Evolutionary conservation across 2,888 invertebrate species (phyloP).

Genomic region (Nephrotoma flavescens): DNA sequence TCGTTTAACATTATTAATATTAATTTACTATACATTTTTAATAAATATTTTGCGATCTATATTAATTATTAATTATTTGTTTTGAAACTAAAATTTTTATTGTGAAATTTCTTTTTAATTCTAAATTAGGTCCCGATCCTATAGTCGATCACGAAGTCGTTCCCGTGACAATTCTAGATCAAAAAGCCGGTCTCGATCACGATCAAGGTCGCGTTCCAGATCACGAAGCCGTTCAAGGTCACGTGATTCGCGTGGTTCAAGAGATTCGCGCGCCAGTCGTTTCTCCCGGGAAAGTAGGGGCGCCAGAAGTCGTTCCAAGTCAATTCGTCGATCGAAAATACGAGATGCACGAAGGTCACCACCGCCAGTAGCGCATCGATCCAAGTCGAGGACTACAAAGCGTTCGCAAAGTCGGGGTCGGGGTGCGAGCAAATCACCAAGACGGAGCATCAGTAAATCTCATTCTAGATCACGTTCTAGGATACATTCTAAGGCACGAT

Average conservation of each 20-base stretch:
- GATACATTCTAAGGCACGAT: not conserved
- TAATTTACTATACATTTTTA: not conserved
- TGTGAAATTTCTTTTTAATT: not conserved
- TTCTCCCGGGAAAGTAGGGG: not conserved
- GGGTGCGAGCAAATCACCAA: constrained; percentile 11
- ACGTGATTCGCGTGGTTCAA: not conserved
- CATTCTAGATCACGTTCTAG: constrained; percentile 1
- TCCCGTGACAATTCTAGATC: constrained; percentile 35
- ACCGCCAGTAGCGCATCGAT: constrained; percentile 7
- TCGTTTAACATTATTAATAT: not conserved
- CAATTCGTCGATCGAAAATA: not conserved
- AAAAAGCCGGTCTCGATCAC: constrained; percentile 29
- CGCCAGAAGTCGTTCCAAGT: not conserved
- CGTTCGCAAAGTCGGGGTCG: constrained; percentile 10
- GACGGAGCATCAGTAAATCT: constrained; percentile 2
- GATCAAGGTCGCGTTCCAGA: constrained; percentile 14
- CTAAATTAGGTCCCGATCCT: constrained; percentile 24
- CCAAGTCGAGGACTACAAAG: not conserved
- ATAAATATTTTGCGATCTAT: not conserved
- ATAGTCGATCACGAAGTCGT: constrained; percentile 50
- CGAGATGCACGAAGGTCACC: constrained; percentile 4
- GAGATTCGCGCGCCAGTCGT: not conserved
- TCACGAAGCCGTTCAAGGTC: constrained; percentile 6
- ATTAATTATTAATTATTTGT: not conserved
- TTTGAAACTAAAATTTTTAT: not conserved